Base-by-base conservation (phyloP, 1,140 invertebrate species). In the Lasioglossum albipes region DNA sequence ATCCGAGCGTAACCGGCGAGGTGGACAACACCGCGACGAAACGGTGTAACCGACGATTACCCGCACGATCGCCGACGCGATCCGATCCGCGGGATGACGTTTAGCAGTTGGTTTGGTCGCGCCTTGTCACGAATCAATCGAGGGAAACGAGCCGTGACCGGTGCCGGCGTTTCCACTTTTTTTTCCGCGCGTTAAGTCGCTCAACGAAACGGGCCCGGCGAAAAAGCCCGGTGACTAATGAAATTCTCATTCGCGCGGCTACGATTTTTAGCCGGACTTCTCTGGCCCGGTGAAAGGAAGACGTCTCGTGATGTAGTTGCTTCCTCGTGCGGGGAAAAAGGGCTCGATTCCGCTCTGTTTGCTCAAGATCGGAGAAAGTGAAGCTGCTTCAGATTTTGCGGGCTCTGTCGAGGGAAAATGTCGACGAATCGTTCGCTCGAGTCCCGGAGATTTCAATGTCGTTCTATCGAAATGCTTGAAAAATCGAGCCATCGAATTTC, bases 141-240 rank as follows among this genome's bases (percentile, higher is more conserved):
- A 62, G 83, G 71, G 75, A 82, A 86, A 85, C 71, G 54, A 85
- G 62, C 71, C 62, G 57, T 82, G 65, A 86, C 81, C 73, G 64
- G 62, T 75, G 52, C 67, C 78, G 70, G 61, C 70, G 61, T 83
- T 62, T 82, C 74, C 36, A 31, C 66, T 31, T 76, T 84, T 84
- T 68, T 5, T 5, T 67, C 61, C 13, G 27, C 18, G 52, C 64
- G 72, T 75, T 75, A 75, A 80, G 75, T 80, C 78, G 72, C 71
- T 20, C 27, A 62, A 68, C 72, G 71, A 80, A 75, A 67, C 71
- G 57, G 64, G 59, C 80, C 59, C 18, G 45, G 49, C 71, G 78
- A 80, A 80, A 80, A 80, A 80, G 64, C 3, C 62, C 78, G 57
- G 75, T 87, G 61, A 83, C 69, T 75, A 80, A 80, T 75, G 78